Evolutionary conservation across 2,113 vertebrate species (phyloP).

Genomic region (Sceloporus tristichus): DNA sequence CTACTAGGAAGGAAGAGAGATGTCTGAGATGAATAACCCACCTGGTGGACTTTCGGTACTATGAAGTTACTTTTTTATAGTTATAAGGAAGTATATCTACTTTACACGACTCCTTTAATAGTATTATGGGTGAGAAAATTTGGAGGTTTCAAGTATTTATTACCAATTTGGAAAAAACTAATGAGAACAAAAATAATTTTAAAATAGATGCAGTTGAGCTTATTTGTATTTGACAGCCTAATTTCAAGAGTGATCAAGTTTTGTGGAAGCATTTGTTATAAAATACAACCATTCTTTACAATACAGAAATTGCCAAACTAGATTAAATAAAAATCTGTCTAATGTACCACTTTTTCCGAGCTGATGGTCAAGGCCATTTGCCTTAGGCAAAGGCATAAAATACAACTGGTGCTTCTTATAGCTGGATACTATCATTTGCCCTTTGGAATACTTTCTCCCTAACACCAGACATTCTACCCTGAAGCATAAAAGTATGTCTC

Average conservation of each 20-base stretch:
- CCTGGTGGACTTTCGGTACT: too few relatives aligned
- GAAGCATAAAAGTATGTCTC: slow-evolving; percentile 12
- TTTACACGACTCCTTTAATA: not conserved
- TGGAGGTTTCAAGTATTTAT: too few relatives aligned
- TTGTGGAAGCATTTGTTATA: not conserved
- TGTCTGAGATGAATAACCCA: too few relatives aligned
- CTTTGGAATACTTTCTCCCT: slow-evolving; percentile 27
- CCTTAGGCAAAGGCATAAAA: slow-evolving; percentile 16
- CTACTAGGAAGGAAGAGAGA: too few relatives aligned
- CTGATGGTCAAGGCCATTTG: not conserved
- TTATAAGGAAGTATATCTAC: too few relatives aligned
- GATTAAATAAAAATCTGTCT: slow-evolving; percentile 11
- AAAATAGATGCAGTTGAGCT: too few relatives aligned
- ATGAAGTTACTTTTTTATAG: too few relatives aligned
- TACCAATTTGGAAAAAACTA: too few relatives aligned
- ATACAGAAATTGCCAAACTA: not conserved
- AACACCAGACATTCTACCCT: slow-evolving; percentile 16
- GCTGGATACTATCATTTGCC: not conserved
- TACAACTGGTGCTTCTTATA: slow-evolving; percentile 18
- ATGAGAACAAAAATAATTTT: too few relatives aligned
- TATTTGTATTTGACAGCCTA: not conserved
- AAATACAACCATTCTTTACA: not conserved
- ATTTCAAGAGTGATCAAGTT: not conserved
- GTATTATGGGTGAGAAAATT: not conserved
- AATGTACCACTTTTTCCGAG: not conserved